Conservation (phyloP, 37 sponge, comb jelly and placozoan species). For the Tethya wilhelma region DNA sequence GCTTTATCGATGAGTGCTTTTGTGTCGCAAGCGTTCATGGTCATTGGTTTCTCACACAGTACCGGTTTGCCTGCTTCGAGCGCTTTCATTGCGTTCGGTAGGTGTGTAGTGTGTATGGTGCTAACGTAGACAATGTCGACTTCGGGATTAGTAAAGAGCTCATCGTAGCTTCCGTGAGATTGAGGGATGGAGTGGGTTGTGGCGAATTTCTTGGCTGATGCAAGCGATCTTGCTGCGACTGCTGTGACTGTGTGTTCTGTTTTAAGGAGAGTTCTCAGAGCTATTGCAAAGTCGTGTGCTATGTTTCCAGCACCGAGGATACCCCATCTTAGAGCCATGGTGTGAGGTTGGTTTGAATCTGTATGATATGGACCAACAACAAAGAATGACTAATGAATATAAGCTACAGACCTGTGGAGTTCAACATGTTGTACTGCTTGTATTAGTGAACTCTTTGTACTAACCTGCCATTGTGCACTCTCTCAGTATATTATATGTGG, state of each 20-base stretch:
- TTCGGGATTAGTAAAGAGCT: constrained; percentile 45
- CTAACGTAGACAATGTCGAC: constrained; percentile 76
- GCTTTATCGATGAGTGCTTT: constrained; percentile 45
- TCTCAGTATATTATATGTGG: no score
- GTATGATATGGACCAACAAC: no score
- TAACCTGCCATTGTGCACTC: no score
- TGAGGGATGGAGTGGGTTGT: constrained; percentile 50
- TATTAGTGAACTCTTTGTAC: no score
- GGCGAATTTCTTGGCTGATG: constrained; percentile 66
- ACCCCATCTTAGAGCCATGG: constrained; percentile 86
- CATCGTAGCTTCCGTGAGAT: constrained; percentile 75
- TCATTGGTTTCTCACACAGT: constrained; percentile 82
- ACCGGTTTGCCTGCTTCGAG: constrained; percentile 64
- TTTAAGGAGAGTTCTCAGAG: constrained; percentile 62
- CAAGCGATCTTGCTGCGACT: constrained; percentile 61
- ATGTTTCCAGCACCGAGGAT: constrained; percentile 81
- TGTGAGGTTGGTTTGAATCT: no score
- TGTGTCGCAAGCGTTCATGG: constrained; percentile 62
- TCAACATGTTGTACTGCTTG: no score
- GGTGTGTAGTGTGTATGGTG: constrained; percentile 72
- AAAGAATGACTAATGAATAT: no score
- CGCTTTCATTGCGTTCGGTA: constrained; percentile 10
- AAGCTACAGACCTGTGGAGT: no score
- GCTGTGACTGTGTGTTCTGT: constrained; percentile 77
- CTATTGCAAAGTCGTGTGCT: constrained; percentile 76